Percentiles rank a stretch among this genome's conserved stretches.
Conservation (phyloP, 1,140 invertebrate genomes). For the Zaprionus africanus region DNA sequence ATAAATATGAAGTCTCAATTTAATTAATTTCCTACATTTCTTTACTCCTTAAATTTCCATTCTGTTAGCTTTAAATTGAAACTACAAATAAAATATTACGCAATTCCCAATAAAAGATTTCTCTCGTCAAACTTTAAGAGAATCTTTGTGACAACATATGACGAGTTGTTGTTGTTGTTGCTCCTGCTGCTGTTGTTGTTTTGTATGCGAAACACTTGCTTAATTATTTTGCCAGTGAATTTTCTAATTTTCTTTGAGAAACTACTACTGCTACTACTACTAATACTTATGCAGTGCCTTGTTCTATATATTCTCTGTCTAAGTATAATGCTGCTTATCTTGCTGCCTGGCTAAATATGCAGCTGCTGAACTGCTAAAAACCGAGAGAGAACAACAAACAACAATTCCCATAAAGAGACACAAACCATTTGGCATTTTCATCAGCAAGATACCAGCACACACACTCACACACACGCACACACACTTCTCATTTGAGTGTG, state of each 20-base stretch:
- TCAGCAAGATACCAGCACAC: slow-evolving; percentile 58
- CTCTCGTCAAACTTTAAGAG: background rate
- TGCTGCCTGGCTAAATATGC: slow-evolving; percentile 58
- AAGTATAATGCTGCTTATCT: slow-evolving; percentile 67
- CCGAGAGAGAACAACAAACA: slow-evolving; percentile 68
- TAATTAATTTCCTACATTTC: no score
- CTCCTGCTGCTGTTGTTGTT: background rate
- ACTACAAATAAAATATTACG: background rate
- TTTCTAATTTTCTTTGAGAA: slow-evolving; percentile 17
- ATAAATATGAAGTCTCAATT: no score
- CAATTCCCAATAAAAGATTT: background rate
- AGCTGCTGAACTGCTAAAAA: slow-evolving; percentile 58
- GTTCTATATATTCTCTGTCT: slow-evolving; percentile 21
- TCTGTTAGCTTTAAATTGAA: background rate
- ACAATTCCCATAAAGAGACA: slow-evolving; percentile 81
- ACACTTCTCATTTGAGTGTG: slow-evolving; percentile 61
- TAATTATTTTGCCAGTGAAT: slow-evolving; percentile 16
- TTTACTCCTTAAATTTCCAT: background rate
- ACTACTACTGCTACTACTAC: background rate
- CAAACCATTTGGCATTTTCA: slow-evolving; percentile 80
- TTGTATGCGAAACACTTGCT: slow-evolving; percentile 1
- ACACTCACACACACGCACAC: slow-evolving; percentile 36
- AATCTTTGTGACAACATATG: slow-evolving; percentile 2
- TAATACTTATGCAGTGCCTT: background rate
- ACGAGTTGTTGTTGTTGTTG: slow-evolving; percentile 1